Conservation (phyloP, 92 coral and sea anemone genomes). For the Desmophyllum pertusum region DNA sequence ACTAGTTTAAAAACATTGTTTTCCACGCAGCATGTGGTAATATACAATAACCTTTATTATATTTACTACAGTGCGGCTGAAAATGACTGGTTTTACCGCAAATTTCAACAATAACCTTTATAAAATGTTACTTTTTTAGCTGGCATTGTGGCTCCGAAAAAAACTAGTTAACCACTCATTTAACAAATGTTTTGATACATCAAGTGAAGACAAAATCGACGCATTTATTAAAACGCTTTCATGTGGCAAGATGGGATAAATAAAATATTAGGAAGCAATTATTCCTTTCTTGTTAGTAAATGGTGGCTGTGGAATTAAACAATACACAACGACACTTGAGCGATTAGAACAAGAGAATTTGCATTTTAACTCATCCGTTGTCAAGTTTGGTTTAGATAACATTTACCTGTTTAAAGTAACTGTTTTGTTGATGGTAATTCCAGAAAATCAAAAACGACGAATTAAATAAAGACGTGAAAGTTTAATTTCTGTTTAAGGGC, state of each 20-base stretch:
- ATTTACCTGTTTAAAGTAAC: constrained; percentile 1
- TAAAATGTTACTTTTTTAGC: background rate
- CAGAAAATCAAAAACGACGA: background rate
- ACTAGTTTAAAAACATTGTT: constrained; percentile 2
- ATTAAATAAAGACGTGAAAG: background rate
- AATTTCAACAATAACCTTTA: background rate
- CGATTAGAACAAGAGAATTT: constrained; percentile 28
- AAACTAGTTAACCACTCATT: constrained; percentile 6
- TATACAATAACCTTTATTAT: constrained; percentile 15
- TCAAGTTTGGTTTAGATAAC: constrained; percentile 35
- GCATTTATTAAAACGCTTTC: constrained; percentile 4
- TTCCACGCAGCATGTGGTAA: constrained; percentile 1
- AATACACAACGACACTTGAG: constrained; percentile 18
- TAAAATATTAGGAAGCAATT: constrained; percentile 22
- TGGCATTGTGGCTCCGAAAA: background rate
- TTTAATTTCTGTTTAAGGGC: background rate
- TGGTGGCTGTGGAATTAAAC: constrained; percentile 10
- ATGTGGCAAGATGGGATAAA: constrained; percentile 13
- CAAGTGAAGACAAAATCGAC: background rate
- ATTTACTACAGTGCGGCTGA: background rate
- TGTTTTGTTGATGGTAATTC: constrained; percentile 4
- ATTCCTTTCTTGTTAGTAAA: constrained; percentile 20
- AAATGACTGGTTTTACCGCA: background rate
- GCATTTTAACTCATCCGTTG: constrained; percentile 29
- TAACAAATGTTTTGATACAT: constrained; percentile 9